Percentiles rank a stretch among this genome's conserved stretches.
Conservation (phyloP, 1,140 invertebrate genomes). For the Papilio dardanus region DNA sequence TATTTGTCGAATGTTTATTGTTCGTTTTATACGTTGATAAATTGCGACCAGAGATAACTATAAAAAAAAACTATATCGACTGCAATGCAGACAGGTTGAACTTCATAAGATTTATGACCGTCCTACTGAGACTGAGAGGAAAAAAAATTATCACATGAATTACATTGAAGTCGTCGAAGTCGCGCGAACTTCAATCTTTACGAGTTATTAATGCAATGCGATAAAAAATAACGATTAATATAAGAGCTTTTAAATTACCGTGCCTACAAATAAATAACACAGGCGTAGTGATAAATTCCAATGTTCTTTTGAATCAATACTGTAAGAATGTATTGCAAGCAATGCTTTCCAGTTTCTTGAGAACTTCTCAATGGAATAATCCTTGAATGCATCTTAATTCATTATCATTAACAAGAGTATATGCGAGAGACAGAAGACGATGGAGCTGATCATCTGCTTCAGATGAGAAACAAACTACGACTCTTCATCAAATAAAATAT, state of each 20-base stretch:
- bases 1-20: not conserved
- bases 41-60: not conserved
- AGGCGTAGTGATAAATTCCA: not conserved
- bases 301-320: not conserved
- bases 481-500: too few species aligned
- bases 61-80: conserved; percentile 13
- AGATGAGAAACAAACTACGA: too few species aligned
- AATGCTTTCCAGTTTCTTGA: too few species aligned
- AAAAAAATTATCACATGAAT: conserved; percentile 26
- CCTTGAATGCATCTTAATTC: too few species aligned
- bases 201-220: not conserved
- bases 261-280: not conserved
- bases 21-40: not conserved
- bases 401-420: too few species aligned
- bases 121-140: not conserved
- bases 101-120: conserved; percentile 29
- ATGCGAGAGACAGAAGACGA: too few species aligned
- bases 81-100: not conserved
- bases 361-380: too few species aligned
- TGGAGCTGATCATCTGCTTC: too few species aligned
- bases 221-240: not conserved
- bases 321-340: too few species aligned
- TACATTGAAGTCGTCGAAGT: conserved; percentile 16
- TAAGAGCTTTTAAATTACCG: not conserved
- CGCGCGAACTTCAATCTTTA: conserved; percentile 5